Base-by-base conservation (phyloP, 2,113 vertebrate genomes). In the Gobiocypris rarus region DNA sequence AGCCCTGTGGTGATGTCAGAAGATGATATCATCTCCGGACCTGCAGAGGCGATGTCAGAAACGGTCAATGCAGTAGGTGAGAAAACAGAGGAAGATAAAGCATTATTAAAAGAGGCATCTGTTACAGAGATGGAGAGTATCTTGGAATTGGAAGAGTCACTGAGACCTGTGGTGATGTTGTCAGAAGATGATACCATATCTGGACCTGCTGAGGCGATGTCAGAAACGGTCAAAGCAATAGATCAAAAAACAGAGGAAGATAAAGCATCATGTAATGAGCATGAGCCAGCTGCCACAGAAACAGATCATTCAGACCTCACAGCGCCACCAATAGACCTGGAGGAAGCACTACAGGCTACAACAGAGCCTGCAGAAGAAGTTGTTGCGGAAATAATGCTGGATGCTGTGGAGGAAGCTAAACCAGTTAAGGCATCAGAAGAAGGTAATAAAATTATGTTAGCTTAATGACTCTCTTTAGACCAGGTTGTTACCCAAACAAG, bases 131-230 rank as follows among this genome's bases (percentile, higher is more conserved):
- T 19, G 31, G 38, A 79, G 56, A 45, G 10, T 9, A 76, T 50
- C 28, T 26, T 38, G 58, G 88, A 87, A 78, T 4, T 74, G 0
- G 56, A 67, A n/a, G 77, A 84, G 10, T 82, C 87, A 31, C 43
- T 24, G n/a, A 74, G n/a, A 3, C 45, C 26, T 34, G 74, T 19
- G 74, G 50, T 22, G 48, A 31, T 31, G 74, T 13, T 52, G 48
- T 19, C 74, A 56, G 74, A 76, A 31, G 50, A 76, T 38, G 9
- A 76, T 1, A n/a, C 50, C 10, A 24, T 24, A 5, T 34, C 48
- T n/a, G 63, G 3, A 52, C 31, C 80, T 24, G 80, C 13, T 7
- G 79, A 70, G 63, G 9, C 6, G 24, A 76, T 13, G 7, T 31
- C 24, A 34, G 74, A 74, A 15, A 74, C 1, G 5, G 14, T 50